Evolutionary conservation across 2,797 vertebrate genomes (phyloP), one percentile per base, ranked within the genome.

Genomic region (Taenioides sp.): DNA sequence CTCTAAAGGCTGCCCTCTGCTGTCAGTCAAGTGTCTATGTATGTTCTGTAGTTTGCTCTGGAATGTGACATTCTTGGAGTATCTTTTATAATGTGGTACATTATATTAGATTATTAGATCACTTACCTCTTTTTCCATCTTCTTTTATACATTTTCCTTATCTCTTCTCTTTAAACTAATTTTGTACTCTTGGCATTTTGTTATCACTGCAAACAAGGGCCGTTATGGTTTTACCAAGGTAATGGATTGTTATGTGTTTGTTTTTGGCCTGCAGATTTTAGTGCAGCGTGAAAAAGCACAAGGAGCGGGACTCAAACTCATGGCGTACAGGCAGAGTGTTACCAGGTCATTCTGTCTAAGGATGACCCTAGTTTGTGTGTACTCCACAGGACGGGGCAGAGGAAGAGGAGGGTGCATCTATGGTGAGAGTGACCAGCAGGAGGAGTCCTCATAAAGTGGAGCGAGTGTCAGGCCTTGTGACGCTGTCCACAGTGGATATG

Each of bases 371-470:
- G 34, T 63, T 59, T 66, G 2, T 54, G 0, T 73, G n/a, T 78
- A 50, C 66, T 27, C 71, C 63, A 22, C 71, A 91, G 84, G 81
- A 80, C 28, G 76, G 77, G 80, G 76, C n/a, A 9, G 49, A 80
- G 64, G 89, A 89, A 61, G 81, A 84, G 65, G 90, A 91, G 62
- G 88, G 88, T 22, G 91, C 92, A 77, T 92, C 88, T 65, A 92
- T 91, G 75, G 95, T 96, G 55, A 88, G 86, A 77, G 95, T 96
- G 87, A 95, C 94, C 7, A 94, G 93, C 52, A 94, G 94, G 84
- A 93, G 90, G 74, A 96, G 91, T 1, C 89, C 93, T 79, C 93
- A 92, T 73, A 95, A 93, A 7, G 91, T 94, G 75, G 93, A 95
- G 89, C 92, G 90, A 0, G 92, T 95, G 43, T 92, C 91, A 37